Evolutionary conservation across 1,140 invertebrate genomes (phyloP), one percentile per base, ranked within the genome.

Genomic region (Bathynomus jamesi): DNA sequence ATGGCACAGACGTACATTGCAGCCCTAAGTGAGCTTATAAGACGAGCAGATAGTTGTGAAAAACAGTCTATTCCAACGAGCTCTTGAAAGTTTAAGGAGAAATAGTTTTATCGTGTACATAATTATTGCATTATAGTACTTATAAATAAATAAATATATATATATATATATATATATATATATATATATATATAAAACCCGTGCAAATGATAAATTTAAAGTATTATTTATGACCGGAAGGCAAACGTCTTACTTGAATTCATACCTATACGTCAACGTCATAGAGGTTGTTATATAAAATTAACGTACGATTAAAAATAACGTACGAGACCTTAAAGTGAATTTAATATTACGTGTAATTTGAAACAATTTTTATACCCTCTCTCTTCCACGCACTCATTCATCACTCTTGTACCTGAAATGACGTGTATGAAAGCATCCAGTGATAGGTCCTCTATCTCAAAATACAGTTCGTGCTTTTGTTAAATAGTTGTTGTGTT

Each of bases 1-100:
- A 92, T 93, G 91, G 92, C 92, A 0, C 91, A 93, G 78, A 91
- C 87, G 11, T 93, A 94, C 79, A 94, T 94, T 65, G 64, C 65
- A 0, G 93, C 93, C 0, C 83, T 97, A 11, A 90, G 63, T 21
- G 67, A 69, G 29, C 27, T 69, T 21, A 27, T 69, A 29, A 80
- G 72, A 24, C 7, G 32, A 17, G 32, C 32, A 40, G 32, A 40
- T 40, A 40, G 32, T 17, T 8, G 32, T 7, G 32, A 40, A 40
- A 40, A 40, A 40, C 32, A 7, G 7, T 8, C 32, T 40, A 7
- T 17, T 40, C 32, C 32, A 7, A 8, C 32, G 17, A 40, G 32
- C 17, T 40, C 32, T 40, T 40, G 32, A 40, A 40, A 17, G 17
- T 40, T 40, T 40, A 8, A 8, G 7, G 17, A 40, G 32, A 40